Conservation (phyloP, 2,113 vertebrate genomes). For the Sorex fumeus region DNA sequence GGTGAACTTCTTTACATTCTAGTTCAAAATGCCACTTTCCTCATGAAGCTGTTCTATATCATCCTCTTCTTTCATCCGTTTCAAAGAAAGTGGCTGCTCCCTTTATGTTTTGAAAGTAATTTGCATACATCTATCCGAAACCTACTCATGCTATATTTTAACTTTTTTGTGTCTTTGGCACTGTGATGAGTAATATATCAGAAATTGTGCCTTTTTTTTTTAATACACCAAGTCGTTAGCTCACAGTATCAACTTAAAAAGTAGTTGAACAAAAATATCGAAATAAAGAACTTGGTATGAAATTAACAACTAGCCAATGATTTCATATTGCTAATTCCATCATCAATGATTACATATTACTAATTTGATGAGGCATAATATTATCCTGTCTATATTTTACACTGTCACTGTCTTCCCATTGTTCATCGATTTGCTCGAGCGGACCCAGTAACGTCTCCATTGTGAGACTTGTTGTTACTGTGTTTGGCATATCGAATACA, state of each 20-base stretch:
- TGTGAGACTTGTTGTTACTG: too few relatives aligned
- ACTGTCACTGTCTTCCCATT: too few relatives aligned
- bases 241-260: neutral
- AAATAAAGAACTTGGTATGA: neutral
- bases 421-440: too few relatives aligned
- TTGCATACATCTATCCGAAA: neutral
- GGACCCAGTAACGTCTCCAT: too few relatives aligned
- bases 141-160: constrained; percentile 1
- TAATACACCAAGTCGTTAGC: neutral
- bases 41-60: neutral
- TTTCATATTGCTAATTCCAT: neutral
- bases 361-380: neutral
- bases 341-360: neutral
- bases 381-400: neutral
- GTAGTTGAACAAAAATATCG: constrained; percentile 39
- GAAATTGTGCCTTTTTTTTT: neutral
- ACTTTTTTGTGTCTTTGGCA: constrained; percentile 29
- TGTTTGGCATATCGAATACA: too few relatives aligned
- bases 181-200: neutral
- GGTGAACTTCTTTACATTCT: neutral
- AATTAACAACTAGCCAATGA: neutral
- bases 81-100: neutral
- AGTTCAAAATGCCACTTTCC: neutral
- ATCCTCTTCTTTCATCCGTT: neutral
- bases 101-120: constrained; percentile 36